Evolutionary conservation across 2,113 vertebrate genomes (phyloP), one percentile per base, ranked within the genome.

Genomic region (Puntigrus tetrazona): DNA sequence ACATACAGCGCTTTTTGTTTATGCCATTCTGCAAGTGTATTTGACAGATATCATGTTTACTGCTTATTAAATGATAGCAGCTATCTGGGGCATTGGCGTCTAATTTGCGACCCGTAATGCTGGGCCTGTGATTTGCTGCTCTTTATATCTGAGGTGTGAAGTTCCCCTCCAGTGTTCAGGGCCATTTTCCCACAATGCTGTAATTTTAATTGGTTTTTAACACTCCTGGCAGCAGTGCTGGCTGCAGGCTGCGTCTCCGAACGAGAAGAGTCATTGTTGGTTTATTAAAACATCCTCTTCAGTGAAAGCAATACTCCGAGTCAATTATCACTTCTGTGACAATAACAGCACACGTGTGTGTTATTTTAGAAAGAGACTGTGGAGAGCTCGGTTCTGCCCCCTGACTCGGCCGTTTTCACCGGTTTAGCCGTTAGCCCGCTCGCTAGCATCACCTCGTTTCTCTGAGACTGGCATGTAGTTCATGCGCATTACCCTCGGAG

Each of bases 191-290:
- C 81, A 74, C 50, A 43, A 43, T 84, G 61, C 36, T 31, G 27
- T 41, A 27, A 20, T 70, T 84, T 72, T 87, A 82, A 87, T 87
- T 84, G 78, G 82, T 87, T 87, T 87, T 57, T 61, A 82, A 70
- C 70, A 73, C 73, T 59, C 22, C 29, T 77, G 75, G 61, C 38
- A 34, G 41, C 63, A n/a, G 74, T 47, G 69, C 52, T 41, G 16
- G 27, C 27, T 59, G 83, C 73, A 8, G 84, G 65, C 27, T 76
- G 73, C 43, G 20, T 55, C 27, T 77, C 9, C 1, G 52, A 41
- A 59, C 36, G 50, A 59, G 31, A 57, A n/a, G 11, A 78, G 31
- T 25, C 22, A 38, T 78, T 57, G 52, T 78, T 78, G 50, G 75
- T 78, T 78, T 78, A 59, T 57, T 78, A 38, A 59, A 78, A 78